Conservation (phyloP, 2,797 vertebrate species). For the Limosa lapponica region DNA sequence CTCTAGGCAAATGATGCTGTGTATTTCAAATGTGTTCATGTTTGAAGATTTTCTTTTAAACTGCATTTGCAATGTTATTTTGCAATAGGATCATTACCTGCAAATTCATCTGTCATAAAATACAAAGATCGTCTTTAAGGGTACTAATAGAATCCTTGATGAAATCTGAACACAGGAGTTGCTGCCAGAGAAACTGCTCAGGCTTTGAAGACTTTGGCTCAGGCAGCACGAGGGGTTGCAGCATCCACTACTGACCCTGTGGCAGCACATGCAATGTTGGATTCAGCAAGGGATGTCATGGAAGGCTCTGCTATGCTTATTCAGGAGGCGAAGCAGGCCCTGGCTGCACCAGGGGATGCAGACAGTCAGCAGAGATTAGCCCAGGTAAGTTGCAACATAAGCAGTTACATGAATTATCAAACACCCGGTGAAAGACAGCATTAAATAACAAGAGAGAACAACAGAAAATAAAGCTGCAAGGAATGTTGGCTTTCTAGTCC, state of each 20-base stretch:
- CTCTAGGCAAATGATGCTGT: background rate
- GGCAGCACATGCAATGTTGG: constrained; percentile 92
- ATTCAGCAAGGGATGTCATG: constrained; percentile 96
- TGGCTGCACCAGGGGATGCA: constrained; percentile 93
- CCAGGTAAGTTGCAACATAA: constrained; percentile 81
- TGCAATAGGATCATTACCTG: background rate
- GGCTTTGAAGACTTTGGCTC: constrained; percentile 93
- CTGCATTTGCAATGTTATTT: background rate
- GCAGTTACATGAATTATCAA: background rate
- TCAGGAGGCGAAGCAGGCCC: constrained; percentile 95
- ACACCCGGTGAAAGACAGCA: fast-evolving
- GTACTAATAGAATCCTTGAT: background rate
- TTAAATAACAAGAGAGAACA: background rate
- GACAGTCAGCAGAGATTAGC: constrained; percentile 97
- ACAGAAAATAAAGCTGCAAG: background rate
- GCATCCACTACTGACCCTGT: constrained; percentile 91
- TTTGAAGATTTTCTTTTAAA: background rate
- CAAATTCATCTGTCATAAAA: background rate
- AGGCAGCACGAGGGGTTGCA: constrained; percentile 94
- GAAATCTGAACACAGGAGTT: constrained; percentile 81
- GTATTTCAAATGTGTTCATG: background rate
- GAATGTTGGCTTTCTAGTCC: background rate
- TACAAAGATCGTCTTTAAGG: background rate
- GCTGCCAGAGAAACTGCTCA: constrained; percentile 97
- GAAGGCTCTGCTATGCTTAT: constrained; percentile 97